Percentiles rank a stretch among this genome's conserved stretches.
Conservation (phyloP, 1,140 invertebrate species). For the Paramacrobiotus metropolitanus region DNA sequence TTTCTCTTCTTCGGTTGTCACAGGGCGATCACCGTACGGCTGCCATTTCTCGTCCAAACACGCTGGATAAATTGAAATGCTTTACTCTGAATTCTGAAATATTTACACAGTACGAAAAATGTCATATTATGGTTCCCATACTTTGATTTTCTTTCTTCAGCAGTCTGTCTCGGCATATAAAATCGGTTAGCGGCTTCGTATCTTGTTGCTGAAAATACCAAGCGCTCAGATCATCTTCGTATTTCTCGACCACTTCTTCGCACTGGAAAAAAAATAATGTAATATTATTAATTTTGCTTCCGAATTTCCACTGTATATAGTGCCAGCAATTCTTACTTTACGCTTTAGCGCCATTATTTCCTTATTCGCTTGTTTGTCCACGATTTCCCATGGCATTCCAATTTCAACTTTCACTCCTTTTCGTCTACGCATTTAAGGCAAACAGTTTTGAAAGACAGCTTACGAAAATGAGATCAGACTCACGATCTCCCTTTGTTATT, state of each 20-base stretch:
- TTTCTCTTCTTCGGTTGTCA: too few species aligned
- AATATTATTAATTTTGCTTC: too few species aligned
- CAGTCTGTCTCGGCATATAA: neutral
- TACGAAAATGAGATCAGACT: too few species aligned
- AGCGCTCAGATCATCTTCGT: neutral
- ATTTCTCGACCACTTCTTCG: neutral
- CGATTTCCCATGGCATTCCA: neutral
- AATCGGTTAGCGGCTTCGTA: neutral
- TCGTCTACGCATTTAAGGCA: neutral
- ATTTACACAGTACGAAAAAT: too few species aligned
- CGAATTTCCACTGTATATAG: too few species aligned
- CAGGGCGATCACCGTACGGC: too few species aligned
- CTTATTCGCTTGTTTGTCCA: conserved; percentile 1
- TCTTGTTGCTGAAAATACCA: conserved; percentile 4
- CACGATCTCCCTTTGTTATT: too few species aligned
- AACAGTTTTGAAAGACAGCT: too few species aligned
- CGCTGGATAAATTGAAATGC: neutral
- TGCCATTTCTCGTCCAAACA: neutral
- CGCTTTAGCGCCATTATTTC: neutral
- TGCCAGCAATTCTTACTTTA: neutral
- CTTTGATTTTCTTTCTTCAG: neutral
- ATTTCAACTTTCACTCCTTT: neutral
- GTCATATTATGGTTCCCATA: too few species aligned
- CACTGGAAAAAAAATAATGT: neutral
- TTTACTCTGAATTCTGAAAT: neutral